A percentile compares a stretch with the other conserved stretches of the same genome.
phyloP scores from a whole-genome alignment of 1,140 invertebrate species.

The Zaprionus vittiger region DNA sequence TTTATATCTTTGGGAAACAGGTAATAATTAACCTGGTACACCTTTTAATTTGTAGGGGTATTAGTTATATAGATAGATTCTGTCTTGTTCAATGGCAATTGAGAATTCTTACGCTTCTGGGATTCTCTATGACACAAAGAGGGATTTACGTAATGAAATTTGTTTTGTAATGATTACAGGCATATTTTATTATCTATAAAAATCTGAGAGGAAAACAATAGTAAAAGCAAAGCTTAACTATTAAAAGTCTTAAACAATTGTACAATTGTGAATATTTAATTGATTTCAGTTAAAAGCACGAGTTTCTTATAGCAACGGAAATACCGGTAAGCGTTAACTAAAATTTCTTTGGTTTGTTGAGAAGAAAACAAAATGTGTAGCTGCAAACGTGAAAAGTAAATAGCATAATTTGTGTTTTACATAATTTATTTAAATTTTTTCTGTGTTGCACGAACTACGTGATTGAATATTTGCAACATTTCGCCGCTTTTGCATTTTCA shows the following conservation, averaged over 20 bases:
- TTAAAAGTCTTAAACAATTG: conserved; percentile 21
- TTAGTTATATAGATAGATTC: no score
- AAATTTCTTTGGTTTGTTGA: conserved; percentile 37
- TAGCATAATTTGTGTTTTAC: conserved; percentile 58
- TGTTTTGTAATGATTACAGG: conserved; percentile 16
- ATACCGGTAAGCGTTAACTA: conserved; percentile 41
- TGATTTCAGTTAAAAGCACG: conserved; percentile 49
- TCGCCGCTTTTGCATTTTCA: conserved; percentile 63
- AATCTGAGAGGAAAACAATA: conserved; percentile 16
- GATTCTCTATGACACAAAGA: not conserved
- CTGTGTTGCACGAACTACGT: conserved; percentile 77
- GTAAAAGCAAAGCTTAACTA: conserved; percentile 3
- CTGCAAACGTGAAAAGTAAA: conserved; percentile 40
- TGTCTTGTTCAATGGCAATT: no score
- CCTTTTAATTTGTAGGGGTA: no score
- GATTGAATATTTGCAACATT: conserved; percentile 82
- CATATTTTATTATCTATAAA: conserved; percentile 11
- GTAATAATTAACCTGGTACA: no score
- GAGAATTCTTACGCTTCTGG: not conserved
- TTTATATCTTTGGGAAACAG: no score
- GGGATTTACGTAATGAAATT: not conserved
- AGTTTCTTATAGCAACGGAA: conserved; percentile 61
- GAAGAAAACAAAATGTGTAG: conserved; percentile 9
- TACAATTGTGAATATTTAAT: conserved; percentile 45
- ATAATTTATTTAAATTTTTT: conserved; percentile 79